Evolutionary conservation across 2,888 invertebrate genomes (phyloP).

Genomic region (Empis stercorea): DNA sequence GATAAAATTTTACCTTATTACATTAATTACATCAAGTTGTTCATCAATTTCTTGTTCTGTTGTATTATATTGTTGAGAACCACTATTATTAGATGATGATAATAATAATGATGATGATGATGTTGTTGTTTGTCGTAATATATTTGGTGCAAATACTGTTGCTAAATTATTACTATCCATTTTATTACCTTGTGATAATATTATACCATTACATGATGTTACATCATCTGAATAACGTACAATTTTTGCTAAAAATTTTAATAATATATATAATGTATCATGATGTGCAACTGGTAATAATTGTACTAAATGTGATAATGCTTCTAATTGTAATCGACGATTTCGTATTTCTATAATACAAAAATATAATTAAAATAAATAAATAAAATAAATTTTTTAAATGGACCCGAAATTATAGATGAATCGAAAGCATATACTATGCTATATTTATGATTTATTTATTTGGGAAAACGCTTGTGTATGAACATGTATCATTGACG

Average conservation of each 20-base stretch:
- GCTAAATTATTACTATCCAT: constrained; percentile 90
- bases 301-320: constrained; percentile 70
- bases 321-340: constrained; percentile 68
- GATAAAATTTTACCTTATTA: constrained; percentile 44
- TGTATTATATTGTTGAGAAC: constrained; percentile 5
- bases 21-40: constrained; percentile 79
- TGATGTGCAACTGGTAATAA: constrained; percentile 76
- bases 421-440: too few species aligned
- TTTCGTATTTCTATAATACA: constrained; percentile 58
- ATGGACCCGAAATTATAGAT: too few species aligned
- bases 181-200: constrained; percentile 56
- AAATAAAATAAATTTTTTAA: background rate
- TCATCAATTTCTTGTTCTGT: constrained; percentile 44
- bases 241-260: constrained; percentile 62
- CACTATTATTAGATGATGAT: background rate
- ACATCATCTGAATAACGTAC: constrained; percentile 27
- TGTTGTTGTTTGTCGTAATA: constrained; percentile 56
- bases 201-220: constrained; percentile 18
- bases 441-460: background rate
- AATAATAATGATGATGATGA: constrained; percentile 39
- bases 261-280: constrained; percentile 66
- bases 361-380: constrained; percentile 1
- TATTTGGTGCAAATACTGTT: constrained; percentile 88
- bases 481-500: too few species aligned
- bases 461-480: too few species aligned